phyloP scores from a whole-genome alignment of 1,140 invertebrate genomes.

The Drosophila ambigua region DNA sequence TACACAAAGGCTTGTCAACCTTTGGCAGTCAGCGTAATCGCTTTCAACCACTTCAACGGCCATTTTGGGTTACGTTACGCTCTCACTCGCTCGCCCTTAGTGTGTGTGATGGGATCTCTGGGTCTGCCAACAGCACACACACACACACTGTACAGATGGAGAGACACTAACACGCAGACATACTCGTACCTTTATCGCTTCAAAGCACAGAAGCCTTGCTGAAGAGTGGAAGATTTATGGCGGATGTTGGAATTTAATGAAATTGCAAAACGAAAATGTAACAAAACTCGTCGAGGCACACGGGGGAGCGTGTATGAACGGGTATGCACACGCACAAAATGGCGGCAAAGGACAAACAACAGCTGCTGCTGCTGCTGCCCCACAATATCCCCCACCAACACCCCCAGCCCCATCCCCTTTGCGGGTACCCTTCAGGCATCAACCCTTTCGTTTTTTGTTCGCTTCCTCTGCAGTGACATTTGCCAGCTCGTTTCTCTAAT shows the following conservation, averaged over 20 bases:
- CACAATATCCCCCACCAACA: conserved; percentile 12
- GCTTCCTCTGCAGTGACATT: conserved; percentile 35
- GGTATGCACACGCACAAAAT: conserved; percentile 68
- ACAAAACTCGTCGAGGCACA: conserved; percentile 42
- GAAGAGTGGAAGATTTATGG: conserved; percentile 83
- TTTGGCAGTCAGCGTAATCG: conserved; percentile 80
- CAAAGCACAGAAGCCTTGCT: conserved; percentile 81
- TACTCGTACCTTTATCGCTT: conserved; percentile 78
- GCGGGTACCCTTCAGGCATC: conserved; percentile 35
- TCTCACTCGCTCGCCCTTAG: conserved; percentile 5
- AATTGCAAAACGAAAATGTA: conserved; percentile 83
- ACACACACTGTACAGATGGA: conserved; percentile 4
- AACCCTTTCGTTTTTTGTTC: conserved; percentile 46
- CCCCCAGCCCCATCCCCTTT: not conserved
- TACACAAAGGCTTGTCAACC: conserved; percentile 53
- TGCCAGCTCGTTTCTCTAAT: conserved; percentile 53
- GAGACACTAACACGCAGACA: conserved; percentile 46
- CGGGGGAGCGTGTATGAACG: conserved; percentile 2
- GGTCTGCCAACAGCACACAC: not conserved
- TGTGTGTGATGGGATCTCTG: conserved; percentile 1
- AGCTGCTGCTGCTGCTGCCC: conserved; percentile 47
- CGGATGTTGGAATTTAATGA: conserved; percentile 83
- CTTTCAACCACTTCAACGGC: conserved; percentile 81
- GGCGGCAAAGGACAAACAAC: conserved; percentile 80
- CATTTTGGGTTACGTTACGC: conserved; percentile 63